These are phyloP conservation scores for Hofmannophila pseudospretella DNA, from an alignment of 2,888 invertebrate genomes.

Conservation along the genomic window DNA sequence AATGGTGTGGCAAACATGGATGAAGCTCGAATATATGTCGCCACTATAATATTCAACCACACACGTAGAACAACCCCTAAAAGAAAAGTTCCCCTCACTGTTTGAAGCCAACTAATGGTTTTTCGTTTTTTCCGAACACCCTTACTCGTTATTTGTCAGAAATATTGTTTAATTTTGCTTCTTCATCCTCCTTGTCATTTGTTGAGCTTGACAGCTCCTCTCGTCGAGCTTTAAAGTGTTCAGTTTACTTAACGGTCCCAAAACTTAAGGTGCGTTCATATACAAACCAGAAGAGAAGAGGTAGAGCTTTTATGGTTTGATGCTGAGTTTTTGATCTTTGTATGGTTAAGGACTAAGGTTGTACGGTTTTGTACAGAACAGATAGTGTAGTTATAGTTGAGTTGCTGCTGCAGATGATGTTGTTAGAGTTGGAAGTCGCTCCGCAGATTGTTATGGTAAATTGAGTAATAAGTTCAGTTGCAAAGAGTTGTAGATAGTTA, in stretches of 20 bases:
- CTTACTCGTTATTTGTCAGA: conserved; percentile 20
- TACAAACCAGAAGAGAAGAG: too few species aligned
- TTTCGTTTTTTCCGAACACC: conserved; percentile 22
- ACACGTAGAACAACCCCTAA: conserved; percentile 12
- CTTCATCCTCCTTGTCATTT: conserved; percentile 59
- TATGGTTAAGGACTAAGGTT: too few species aligned
- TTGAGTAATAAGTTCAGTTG: too few species aligned
- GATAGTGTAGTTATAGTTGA: too few species aligned
- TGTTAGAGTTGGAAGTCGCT: too few species aligned
- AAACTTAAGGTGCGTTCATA: conserved; percentile 8
- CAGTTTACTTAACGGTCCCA: conserved; percentile 10
- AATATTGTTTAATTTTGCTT: conserved; percentile 50
- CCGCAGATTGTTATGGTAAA: too few species aligned
- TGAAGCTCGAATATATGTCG: conserved; percentile 20
- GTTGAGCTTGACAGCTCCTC: conserved; percentile 45
- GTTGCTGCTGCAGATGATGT: too few species aligned
- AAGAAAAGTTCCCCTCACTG: not conserved
- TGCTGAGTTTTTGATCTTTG: too few species aligned
- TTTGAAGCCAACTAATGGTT: conserved; percentile 22
- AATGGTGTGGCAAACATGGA: too few species aligned
- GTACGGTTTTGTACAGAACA: too few species aligned
- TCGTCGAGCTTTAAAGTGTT: conserved; percentile 11
- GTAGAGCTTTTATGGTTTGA: not conserved
- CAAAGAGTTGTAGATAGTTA: too few species aligned
- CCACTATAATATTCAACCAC: conserved; percentile 12